Evolutionary conservation across 2,113 vertebrate genomes (phyloP).

Genomic region (Cairina moschata): DNA sequence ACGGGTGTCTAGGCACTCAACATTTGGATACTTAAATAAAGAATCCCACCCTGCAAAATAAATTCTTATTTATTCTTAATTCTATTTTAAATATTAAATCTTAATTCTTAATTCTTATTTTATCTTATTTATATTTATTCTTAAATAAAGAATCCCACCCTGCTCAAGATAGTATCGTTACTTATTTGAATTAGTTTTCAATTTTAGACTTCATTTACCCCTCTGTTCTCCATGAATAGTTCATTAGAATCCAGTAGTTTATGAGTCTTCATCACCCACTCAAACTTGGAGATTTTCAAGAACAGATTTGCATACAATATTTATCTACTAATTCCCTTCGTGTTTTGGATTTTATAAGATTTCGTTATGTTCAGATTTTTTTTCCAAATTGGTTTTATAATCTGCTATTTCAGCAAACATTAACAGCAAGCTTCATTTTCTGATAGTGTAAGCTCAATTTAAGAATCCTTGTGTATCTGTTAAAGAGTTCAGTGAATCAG

Average conservation of each 20-base stretch:
- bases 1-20: neutral
- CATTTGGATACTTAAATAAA: neutral
- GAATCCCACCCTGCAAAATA: neutral
- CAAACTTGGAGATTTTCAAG: neutral
- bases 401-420: neutral
- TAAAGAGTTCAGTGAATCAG: neutral
- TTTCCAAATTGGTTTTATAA: neutral
- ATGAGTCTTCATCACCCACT: neutral
- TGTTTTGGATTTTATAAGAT: neutral
- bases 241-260: neutral
- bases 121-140: too few species aligned
- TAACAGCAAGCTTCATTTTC: neutral
- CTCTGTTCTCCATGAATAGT: neutral
- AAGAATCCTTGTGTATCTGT: neutral
- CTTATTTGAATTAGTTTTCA: neutral
- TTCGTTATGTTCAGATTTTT: neutral
- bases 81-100: too few species aligned
- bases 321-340: neutral
- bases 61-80: too few species aligned
- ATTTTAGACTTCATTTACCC: neutral
- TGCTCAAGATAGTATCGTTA: neutral
- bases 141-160: neutral
- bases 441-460: neutral
- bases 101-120: too few species aligned
- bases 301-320: neutral